Conservation (phyloP, 1,140 invertebrate species). For the Paralvinella palmiformis region DNA sequence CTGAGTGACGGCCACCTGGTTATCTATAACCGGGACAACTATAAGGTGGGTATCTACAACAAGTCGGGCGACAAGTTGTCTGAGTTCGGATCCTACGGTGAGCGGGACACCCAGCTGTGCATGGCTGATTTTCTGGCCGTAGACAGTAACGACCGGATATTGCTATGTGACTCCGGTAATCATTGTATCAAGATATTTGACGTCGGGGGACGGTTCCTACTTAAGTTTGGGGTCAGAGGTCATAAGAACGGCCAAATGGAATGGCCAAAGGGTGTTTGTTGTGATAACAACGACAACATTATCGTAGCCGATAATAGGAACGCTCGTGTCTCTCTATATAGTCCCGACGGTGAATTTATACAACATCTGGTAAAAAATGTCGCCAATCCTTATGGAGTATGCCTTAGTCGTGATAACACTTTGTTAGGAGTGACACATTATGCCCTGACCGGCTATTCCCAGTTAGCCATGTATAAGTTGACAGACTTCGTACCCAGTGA, state of each 20-base stretch:
- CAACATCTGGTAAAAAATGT: slow-evolving; percentile 24
- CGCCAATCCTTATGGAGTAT: slow-evolving; percentile 10
- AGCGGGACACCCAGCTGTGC: slow-evolving; percentile 10
- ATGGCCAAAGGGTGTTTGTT: slow-evolving; percentile 84
- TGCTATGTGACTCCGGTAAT: slow-evolving; percentile 38
- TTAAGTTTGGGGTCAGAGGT: slow-evolving; percentile 66
- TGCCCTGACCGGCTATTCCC: slow-evolving; percentile 28
- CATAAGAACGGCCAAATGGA: slow-evolving; percentile 68
- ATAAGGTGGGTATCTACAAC: slow-evolving; percentile 13
- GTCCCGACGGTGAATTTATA: slow-evolving; percentile 24
- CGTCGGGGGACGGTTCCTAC: slow-evolving; percentile 29
- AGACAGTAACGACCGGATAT: slow-evolving; percentile 22
- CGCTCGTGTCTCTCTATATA: slow-evolving; percentile 57
- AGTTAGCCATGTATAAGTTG: slow-evolving; percentile 2
- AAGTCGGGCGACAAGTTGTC: slow-evolving; percentile 4
- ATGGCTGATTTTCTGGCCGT: slow-evolving; percentile 22
- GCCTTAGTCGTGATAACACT: neutral
- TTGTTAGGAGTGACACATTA: slow-evolving; percentile 21
- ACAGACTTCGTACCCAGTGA: neutral
- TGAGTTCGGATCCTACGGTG: slow-evolving; percentile 20
- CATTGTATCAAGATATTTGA: slow-evolving; percentile 35
- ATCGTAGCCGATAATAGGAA: slow-evolving; percentile 85
- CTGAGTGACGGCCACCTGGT: slow-evolving; percentile 10
- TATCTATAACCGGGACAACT: slow-evolving; percentile 12
- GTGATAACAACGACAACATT: slow-evolving; percentile 71